phyloP scores from a whole-genome alignment of 2,888 invertebrate species.

The Pheosia gnoma region DNA sequence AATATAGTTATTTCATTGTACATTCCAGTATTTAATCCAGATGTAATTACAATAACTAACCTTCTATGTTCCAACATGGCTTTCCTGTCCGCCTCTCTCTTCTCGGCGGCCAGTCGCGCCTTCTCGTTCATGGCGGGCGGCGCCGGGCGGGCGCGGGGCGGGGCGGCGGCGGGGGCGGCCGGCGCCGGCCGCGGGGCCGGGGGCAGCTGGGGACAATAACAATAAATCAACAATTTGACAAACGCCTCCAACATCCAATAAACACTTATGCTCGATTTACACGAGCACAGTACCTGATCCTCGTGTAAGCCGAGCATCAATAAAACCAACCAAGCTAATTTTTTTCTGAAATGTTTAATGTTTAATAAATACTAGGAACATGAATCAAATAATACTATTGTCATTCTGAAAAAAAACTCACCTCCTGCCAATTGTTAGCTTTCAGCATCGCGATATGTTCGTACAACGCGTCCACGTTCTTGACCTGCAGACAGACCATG shows the following conservation, averaged over 20 bases:
- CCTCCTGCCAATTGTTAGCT: conserved; percentile 88
- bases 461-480: conserved; percentile 92
- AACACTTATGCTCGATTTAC: no score
- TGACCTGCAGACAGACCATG: conserved; percentile 96
- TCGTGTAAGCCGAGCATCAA: no score
- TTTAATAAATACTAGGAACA: no score
- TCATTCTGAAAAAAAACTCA: conserved; percentile 27
- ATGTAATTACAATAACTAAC: conserved; percentile 53
- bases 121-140: conserved; percentile 68
- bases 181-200: conserved; percentile 23
- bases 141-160: conserved; percentile 42
- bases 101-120: conserved; percentile 77
- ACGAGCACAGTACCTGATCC: no score
- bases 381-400: no score
- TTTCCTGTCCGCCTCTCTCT: conserved; percentile 89
- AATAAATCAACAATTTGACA: not conserved
- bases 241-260: no score
- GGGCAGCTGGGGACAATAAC: conserved; percentile 33
- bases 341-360: no score
- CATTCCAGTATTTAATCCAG: not conserved
- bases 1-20: no score
- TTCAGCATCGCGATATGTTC: conserved; percentile 86
- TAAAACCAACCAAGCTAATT: no score
- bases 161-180: conserved; percentile 20
- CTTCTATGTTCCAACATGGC: conserved; percentile 90